Evolutionary conservation across 1,140 invertebrate species (phyloP), one percentile per base, ranked within the genome.

Genomic region (Drosophila miranda): DNA sequence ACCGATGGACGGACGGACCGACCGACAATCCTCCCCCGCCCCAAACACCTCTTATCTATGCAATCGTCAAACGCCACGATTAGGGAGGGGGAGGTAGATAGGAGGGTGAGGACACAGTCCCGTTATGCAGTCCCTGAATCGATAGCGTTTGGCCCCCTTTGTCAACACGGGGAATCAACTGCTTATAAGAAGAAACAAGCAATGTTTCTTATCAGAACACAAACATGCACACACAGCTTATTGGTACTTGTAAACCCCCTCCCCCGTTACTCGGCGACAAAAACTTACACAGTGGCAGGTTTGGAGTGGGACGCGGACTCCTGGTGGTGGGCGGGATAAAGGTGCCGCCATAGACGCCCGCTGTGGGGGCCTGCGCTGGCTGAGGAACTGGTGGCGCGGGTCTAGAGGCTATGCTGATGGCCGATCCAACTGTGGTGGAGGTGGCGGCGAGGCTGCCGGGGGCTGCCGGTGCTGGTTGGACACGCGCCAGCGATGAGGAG

Each of bases 101-200:
- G 30, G n/a, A 23, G 30, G n/a, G 9, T 11, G 28, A 19, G 50
- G 28, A 19, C 28, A 38, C 16, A 23, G 41, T 38, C 58, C 61
- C 57, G 64, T 67, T 59, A 71, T 71, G 55, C 67, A 71, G 54
- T 60, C 34, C 11, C 28, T 48, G 66, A 71, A 83, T 78, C 75
- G 76, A 83, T 83, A 84, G 74, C 64, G 56, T 9, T 43, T 59
- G 64, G 63, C 75, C 75, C 75, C 75, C 69, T 81, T 82, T 78
- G 78, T 74, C 73, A 43, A 58, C 4, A 13, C 11, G 11, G 53
- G 49, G 49, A 57, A 28, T 42, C 28, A 59, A 62, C 44, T 57
- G 41, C 54, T 54, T 13, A 38, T 41, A 57, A 74, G 42, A 53
- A 50, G 30, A 60, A 58, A 55, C 26, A 49, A 66, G 49, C 38